Percentiles rank a stretch among this genome's conserved stretches.
These are phyloP conservation scores for Mallotus villosus DNA, from an alignment of 2,797 vertebrate genomes.

Conservation along the genomic window DNA sequence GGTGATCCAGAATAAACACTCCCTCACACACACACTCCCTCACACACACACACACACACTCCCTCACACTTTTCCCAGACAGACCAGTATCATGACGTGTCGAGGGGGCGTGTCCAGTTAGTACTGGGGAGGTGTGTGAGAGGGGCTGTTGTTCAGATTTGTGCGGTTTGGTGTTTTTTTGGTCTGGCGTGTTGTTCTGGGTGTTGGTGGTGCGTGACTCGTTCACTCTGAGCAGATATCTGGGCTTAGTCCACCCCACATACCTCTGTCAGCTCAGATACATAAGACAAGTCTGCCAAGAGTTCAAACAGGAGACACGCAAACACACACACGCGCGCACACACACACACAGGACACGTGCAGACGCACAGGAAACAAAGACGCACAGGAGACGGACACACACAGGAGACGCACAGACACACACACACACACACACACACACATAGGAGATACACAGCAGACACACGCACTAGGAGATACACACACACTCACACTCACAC, in stretches of 20 bases:
- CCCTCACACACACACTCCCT: background rate
- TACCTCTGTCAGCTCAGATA: slow-evolving; percentile 60
- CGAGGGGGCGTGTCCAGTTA: too few relatives aligned
- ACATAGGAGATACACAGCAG: too few relatives aligned
- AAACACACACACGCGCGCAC: slow-evolving; percentile 19
- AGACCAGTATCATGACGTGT: background rate
- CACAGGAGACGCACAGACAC: too few relatives aligned
- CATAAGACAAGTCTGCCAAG: slow-evolving; percentile 50
- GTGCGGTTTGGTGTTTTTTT: too few relatives aligned
- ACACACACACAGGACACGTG: slow-evolving; percentile 9
- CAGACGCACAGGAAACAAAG: too few relatives aligned
- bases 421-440: too few relatives aligned
- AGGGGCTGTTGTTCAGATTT: too few relatives aligned
- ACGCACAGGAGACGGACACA: too few relatives aligned
- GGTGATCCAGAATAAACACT: slow-evolving; percentile 50
- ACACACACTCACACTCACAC: too few relatives aligned
- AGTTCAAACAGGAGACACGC: slow-evolving; percentile 58
- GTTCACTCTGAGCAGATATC: slow-evolving; percentile 53
- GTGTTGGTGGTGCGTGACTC: slow-evolving; percentile 28
- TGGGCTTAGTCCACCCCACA: slow-evolving; percentile 62
- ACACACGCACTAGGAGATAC: too few relatives aligned
- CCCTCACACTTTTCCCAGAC: background rate
- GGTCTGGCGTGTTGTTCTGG: slow-evolving; percentile 22
- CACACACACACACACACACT: background rate
- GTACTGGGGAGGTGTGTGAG: too few relatives aligned